Conservation (phyloP, 2,888 invertebrate species). For the Rhabditoides inermis region DNA sequence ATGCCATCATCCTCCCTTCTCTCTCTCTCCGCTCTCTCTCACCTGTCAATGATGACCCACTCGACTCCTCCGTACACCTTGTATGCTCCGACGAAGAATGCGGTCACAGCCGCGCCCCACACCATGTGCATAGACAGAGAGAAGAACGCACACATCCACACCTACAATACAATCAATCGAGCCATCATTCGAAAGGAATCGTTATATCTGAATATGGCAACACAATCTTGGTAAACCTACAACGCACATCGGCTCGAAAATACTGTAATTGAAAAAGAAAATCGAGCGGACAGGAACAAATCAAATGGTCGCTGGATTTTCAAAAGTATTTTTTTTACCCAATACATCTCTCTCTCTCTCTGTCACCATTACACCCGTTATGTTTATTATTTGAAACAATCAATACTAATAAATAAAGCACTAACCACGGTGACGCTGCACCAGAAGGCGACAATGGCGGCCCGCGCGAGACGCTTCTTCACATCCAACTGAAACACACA, state of each 20-base stretch:
- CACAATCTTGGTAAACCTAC: too few relatives aligned
- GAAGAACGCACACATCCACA: background rate
- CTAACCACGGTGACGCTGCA: too few relatives aligned
- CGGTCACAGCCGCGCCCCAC: background rate
- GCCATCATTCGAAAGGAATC: background rate
- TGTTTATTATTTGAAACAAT: too few relatives aligned
- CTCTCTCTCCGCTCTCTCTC: too few relatives aligned
- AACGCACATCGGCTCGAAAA: too few relatives aligned
- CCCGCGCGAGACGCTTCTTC: conserved; percentile 23
- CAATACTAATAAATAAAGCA: background rate
- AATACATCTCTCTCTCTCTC: too few relatives aligned
- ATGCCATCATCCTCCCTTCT: too few relatives aligned
- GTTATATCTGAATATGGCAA: too few relatives aligned
- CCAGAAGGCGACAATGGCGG: conserved; percentile 35
- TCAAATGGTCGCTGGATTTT: too few relatives aligned
- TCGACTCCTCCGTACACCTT: conserved; percentile 41
- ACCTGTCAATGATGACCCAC: conserved; percentile 28
- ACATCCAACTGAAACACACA: conserved; percentile 14
- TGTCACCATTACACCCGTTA: too few relatives aligned
- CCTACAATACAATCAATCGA: background rate
- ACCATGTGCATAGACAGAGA: background rate
- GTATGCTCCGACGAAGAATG: conserved; percentile 13
- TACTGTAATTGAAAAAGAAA: too few relatives aligned
- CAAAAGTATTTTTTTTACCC: background rate
- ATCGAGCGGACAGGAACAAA: too few relatives aligned